phyloP scores from a whole-genome alignment of 2,888 invertebrate genomes.

The Crossocerus cetratus region DNA sequence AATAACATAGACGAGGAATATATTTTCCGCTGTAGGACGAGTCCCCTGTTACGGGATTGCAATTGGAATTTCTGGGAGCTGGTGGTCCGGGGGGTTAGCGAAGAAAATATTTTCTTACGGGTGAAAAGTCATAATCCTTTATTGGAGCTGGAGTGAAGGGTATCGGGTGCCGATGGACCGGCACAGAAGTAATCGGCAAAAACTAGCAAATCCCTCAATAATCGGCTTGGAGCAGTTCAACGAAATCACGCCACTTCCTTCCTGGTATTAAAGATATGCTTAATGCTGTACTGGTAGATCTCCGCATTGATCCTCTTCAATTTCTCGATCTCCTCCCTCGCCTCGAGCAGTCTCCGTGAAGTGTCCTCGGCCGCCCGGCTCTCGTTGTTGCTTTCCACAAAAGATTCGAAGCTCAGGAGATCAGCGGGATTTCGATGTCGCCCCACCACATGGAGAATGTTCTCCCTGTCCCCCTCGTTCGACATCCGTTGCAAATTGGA shows the following conservation, averaged over 20 bases:
- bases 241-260: background rate
- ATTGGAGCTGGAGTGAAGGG: background rate
- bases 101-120: too few species aligned
- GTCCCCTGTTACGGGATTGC: too few species aligned
- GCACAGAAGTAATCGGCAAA: too few species aligned
- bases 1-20: too few species aligned
- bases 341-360: slow-evolving; percentile 42
- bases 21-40: too few species aligned
- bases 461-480: slow-evolving; percentile 79
- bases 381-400: slow-evolving; percentile 25
- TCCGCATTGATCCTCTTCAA: slow-evolving; percentile 64
- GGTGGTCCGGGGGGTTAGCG: too few species aligned
- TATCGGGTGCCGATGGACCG: too few species aligned
- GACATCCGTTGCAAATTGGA: slow-evolving; percentile 83
- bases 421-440: slow-evolving; percentile 31
- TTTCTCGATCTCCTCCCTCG: slow-evolving; percentile 58
- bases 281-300: slow-evolving; percentile 55
- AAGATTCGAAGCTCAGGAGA: slow-evolving; percentile 54
- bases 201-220: too few species aligned
- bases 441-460: slow-evolving; percentile 61
- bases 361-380: background rate
- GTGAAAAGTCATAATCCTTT: background rate
- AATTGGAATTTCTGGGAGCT: too few species aligned
- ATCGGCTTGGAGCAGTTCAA: too few species aligned
- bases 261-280: slow-evolving; percentile 16